A percentile compares a stretch with the other conserved stretches of the same genome.
Conservation (phyloP, 2,797 vertebrate species). For the Syncerus caffer region DNA sequence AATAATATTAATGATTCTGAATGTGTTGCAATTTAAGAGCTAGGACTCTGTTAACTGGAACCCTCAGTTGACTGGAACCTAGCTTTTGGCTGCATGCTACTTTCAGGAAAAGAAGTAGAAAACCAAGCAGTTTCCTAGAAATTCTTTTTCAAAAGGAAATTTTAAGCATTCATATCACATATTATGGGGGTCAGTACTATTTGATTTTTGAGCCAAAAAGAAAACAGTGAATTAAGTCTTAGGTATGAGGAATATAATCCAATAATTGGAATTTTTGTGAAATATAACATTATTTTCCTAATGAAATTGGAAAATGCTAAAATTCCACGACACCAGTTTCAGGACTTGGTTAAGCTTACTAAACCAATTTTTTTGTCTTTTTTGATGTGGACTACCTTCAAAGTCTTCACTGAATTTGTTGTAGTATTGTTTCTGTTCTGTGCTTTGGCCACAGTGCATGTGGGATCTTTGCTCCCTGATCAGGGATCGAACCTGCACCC, state of each 20-base stretch:
- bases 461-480: background rate
- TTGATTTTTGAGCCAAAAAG: constrained; percentile 16
- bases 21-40: background rate
- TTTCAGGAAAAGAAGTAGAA: background rate
- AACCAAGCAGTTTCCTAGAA: background rate
- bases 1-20: constrained; percentile 8
- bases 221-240: background rate
- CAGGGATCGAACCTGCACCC: background rate
- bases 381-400: background rate
- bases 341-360: background rate
- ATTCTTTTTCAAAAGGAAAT: constrained; percentile 1
- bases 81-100: background rate
- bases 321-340: background rate
- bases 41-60: background rate
- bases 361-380: background rate
- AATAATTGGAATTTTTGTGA: background rate
- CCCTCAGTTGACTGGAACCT: background rate
- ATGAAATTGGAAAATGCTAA: background rate
- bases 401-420: background rate
- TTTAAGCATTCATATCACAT: background rate
- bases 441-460: background rate
- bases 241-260: background rate
- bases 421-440: background rate
- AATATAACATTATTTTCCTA: background rate
- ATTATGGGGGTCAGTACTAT: background rate